A percentile compares a stretch with the other conserved stretches of the same genome.
Evolutionary conservation across 2,113 vertebrate species (phyloP).

Genomic region (Peromyscus leucopus): DNA sequence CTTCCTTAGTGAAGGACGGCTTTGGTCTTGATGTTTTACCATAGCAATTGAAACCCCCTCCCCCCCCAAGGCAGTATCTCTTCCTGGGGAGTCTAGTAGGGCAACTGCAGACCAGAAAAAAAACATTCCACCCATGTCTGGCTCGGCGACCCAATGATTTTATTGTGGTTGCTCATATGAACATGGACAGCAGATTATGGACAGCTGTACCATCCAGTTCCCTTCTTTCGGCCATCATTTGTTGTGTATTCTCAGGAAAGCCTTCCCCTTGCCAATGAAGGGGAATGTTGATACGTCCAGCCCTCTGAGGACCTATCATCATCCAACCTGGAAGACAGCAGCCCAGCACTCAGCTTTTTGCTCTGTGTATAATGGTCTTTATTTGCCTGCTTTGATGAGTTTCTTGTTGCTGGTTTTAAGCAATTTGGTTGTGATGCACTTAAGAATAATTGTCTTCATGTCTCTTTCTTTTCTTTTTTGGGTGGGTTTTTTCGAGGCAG

Average conservation of each 20-base stretch:
- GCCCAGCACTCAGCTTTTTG: neutral
- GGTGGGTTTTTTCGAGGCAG: too few relatives aligned
- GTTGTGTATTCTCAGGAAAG: neutral
- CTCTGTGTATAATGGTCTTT: neutral
- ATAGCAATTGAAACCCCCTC: neutral
- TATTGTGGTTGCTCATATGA: neutral
- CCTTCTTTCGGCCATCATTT: neutral
- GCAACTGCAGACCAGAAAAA: too few relatives aligned
- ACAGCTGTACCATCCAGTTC: neutral
- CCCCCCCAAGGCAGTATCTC: neutral
- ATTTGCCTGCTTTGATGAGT: constrained; percentile 12
- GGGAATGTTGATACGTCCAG: neutral
- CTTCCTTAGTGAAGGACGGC: neutral
- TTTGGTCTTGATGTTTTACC: neutral
- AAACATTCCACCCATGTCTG: neutral
- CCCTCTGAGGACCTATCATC: neutral
- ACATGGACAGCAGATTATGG: too few relatives aligned
- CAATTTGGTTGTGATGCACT: neutral
- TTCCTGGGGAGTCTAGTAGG: neutral
- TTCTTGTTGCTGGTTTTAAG: constrained; percentile 30
- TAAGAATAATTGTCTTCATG: neutral
- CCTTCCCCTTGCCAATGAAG: neutral
- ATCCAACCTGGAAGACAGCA: neutral
- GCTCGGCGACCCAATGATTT: neutral
- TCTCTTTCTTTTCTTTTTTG: neutral